Percentiles rank a stretch among this genome's conserved stretches.
Conservation (phyloP, 2,797 vertebrate genomes). For the Acestrorhynchus altus region DNA sequence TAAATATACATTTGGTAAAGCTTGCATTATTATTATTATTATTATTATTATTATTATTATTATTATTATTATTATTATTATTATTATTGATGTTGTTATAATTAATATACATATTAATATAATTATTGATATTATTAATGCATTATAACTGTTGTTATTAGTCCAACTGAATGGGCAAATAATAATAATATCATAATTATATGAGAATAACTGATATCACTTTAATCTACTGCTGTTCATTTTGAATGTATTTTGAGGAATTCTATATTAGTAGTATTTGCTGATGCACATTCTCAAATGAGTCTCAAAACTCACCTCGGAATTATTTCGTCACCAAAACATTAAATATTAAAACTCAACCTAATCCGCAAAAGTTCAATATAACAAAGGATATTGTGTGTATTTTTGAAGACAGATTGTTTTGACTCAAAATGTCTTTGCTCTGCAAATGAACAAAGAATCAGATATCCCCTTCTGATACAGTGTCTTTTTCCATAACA, state of each 20-base stretch:
- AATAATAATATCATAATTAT: too few species aligned
- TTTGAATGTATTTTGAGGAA: neutral
- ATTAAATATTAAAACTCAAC: too few species aligned
- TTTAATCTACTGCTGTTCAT: too few species aligned
- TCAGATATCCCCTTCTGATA: conserved; percentile 92
- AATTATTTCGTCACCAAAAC: neutral
- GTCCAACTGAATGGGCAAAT: too few species aligned
- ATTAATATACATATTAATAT: neutral
- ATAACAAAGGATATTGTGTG: conserved; percentile 64
- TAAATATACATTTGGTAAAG: neutral
- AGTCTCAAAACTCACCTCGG: too few species aligned
- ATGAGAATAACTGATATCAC: too few species aligned
- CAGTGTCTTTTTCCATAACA: conserved; percentile 87
- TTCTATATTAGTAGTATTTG: neutral
- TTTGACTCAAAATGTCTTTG: conserved; percentile 98
- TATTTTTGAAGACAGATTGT: conserved; percentile 93
- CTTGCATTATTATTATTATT: neutral
- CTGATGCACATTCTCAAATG: neutral
- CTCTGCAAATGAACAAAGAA: conserved; percentile 91
- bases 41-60: neutral
- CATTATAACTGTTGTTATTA: neutral
- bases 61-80: neutral
- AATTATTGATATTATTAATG: neutral
- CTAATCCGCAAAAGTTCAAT: conserved; percentile 55
- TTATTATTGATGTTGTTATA: neutral